Base-by-base conservation (phyloP, 2,888 invertebrate species). In the Lithophane semibrunnea region DNA sequence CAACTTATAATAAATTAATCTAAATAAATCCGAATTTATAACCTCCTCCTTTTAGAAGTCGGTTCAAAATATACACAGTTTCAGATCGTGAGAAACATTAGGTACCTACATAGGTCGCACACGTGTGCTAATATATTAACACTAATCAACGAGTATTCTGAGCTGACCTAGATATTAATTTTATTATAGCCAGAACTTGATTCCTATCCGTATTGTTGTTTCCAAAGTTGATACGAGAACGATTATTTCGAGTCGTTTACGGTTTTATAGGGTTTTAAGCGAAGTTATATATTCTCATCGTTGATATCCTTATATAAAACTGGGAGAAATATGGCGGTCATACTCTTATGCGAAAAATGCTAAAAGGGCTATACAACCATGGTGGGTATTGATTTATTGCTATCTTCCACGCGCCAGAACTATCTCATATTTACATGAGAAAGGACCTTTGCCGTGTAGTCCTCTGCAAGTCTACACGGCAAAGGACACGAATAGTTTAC, bases 271-370 rank as follows among this genome's bases (percentile, higher is more conserved):
- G 44, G 24, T 12, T 52, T 61, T 42, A 24, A 16, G 12, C 4
- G 12, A n/a, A 52, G 16, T 49, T 21, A 52, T n/a, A 29, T n/a
- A 37, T 37, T 52, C 10, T 47, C 18, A n/a, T 58, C 18, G 21
- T 24, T 68, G 2, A 37, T 68, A 56, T 42, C 37, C 37, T 63
- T 56, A 10, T 13, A 60, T 69, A 65, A 65, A 76, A 7, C 37
- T 64, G 7, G 16, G 68, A 77, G n/a, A 83, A 29, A 83, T 80
- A 66, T 78, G 42, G 29, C 83, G 58, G 69, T 42, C 78, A 49
- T 37, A 37, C 13, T 49, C 21, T 42, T 69, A 69, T 42, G 29
- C 49, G 10, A 64, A 83, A 54, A 29, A 60, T 37, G 18, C 16
- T 8, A 77, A 83, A 69, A 64, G 18, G 69, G 54, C 65, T 66